These are phyloP conservation scores for Caenorhabditis briggsae DNA, from an alignment of 1,140 invertebrate species.

Conservation along the genomic window DNA sequence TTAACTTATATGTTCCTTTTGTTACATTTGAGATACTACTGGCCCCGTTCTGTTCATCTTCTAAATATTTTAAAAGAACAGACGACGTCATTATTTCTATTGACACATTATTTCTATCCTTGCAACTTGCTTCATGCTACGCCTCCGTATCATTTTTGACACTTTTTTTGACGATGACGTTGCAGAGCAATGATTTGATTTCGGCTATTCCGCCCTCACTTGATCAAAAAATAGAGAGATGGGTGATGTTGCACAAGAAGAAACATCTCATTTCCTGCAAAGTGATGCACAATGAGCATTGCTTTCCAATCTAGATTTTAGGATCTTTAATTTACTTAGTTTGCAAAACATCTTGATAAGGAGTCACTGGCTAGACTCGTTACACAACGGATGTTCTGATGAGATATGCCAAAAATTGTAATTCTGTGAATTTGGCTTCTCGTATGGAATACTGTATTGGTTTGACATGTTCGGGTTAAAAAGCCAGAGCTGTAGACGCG, in stretches of 20 bases:
- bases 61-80: background rate
- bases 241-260: conserved; percentile 4
- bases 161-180: conserved; percentile 14
- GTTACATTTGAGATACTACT: background rate
- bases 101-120: background rate
- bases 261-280: background rate
- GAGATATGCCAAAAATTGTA: too few relatives aligned
- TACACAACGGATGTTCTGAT: too few relatives aligned
- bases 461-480: too few relatives aligned
- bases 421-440: too few relatives aligned
- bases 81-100: background rate
- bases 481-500: too few relatives aligned
- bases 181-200: conserved; percentile 18
- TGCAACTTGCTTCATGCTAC: background rate
- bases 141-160: background rate
- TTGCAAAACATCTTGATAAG: conserved; percentile 2
- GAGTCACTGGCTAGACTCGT: background rate
- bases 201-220: conserved; percentile 19
- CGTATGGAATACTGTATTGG: too few relatives aligned
- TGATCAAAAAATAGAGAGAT: conserved; percentile 5
- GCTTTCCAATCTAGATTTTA: background rate
- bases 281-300: conserved; percentile 8
- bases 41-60: background rate
- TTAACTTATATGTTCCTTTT: background rate
- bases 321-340: background rate